A percentile compares a stretch with the other conserved stretches of the same genome.
Conservation (phyloP, 2,888 invertebrate species). For the Meghimatium bilineatum region DNA sequence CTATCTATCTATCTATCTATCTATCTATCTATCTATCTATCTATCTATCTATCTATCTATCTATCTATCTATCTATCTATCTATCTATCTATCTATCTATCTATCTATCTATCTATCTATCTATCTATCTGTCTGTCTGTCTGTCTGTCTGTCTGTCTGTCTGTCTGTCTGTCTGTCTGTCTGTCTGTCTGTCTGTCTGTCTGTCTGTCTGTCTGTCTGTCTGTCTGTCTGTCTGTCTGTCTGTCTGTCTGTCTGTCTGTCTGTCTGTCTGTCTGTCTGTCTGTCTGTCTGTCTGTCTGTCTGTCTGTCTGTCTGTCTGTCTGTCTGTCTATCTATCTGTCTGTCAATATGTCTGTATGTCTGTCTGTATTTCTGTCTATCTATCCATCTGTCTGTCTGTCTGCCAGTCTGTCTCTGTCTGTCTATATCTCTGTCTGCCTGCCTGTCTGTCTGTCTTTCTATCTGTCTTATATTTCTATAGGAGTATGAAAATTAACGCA, state of each 20-base stretch:
- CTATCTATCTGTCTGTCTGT: constrained; percentile 3
- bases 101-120: not conserved
- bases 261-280: not conserved
- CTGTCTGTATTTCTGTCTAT: too few relatives aligned
- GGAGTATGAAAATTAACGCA: too few relatives aligned
- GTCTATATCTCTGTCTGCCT: too few relatives aligned
- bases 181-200: constrained; percentile 14
- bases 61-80: constrained; percentile 10
- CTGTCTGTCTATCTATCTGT: too few relatives aligned
- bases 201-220: constrained; percentile 24
- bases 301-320: constrained; percentile 9
- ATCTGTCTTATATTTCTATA: too few relatives aligned
- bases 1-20: constrained; percentile 9
- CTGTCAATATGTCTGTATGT: too few relatives aligned
- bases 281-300: not conserved
- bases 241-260: constrained; percentile 18
- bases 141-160: constrained; percentile 8
- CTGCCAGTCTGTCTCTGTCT: too few relatives aligned
- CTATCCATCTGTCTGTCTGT: too few relatives aligned
- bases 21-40: constrained; percentile 6
- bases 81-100: constrained; percentile 12
- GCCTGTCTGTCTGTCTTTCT: too few relatives aligned
- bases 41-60: constrained; percentile 14
- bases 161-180: constrained; percentile 12
- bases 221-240: constrained; percentile 25